Percentiles rank a stretch among this genome's conserved stretches.
These are phyloP conservation scores for Tamias sibiricus DNA, from an alignment of 2,113 vertebrate genomes.

Conservation along the genomic window DNA sequence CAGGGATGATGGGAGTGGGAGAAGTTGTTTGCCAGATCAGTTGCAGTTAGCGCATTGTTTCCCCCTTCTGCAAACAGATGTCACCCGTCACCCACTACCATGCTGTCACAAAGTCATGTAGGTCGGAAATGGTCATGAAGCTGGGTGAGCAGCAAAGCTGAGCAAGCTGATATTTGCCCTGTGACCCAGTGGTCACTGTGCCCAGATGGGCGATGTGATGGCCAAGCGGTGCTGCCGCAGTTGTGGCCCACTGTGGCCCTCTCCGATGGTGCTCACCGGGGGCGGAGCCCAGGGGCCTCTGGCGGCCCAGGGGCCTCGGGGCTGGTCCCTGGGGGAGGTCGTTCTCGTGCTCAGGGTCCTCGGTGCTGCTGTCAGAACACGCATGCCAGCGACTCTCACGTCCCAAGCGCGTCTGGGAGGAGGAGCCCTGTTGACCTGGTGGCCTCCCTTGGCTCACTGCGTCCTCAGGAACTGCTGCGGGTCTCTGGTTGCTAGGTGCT, in stretches of 20 bases:
- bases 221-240: neutral
- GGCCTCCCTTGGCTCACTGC: neutral
- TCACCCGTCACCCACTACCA: neutral
- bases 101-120: neutral
- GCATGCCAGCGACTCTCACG: neutral
- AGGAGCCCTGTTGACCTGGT: neutral
- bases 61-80: neutral
- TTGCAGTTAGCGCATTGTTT: neutral
- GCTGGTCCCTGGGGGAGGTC: neutral
- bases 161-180: neutral
- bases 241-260: no score
- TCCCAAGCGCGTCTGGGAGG: neutral
- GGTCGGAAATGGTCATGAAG: neutral
- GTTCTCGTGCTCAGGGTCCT: neutral
- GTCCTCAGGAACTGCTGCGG: neutral
- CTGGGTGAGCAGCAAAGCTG: neutral
- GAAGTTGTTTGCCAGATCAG: neutral
- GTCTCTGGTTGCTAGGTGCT: neutral
- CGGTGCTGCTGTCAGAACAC: neutral
- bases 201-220: rapidly evolving
- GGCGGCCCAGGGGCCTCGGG: rapidly evolving
- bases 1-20: neutral
- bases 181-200: neutral
- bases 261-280: no score
- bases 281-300: neutral